Base-by-base conservation (phyloP, 2,797 vertebrate species). In the Kryptolebias ocellatus region DNA sequence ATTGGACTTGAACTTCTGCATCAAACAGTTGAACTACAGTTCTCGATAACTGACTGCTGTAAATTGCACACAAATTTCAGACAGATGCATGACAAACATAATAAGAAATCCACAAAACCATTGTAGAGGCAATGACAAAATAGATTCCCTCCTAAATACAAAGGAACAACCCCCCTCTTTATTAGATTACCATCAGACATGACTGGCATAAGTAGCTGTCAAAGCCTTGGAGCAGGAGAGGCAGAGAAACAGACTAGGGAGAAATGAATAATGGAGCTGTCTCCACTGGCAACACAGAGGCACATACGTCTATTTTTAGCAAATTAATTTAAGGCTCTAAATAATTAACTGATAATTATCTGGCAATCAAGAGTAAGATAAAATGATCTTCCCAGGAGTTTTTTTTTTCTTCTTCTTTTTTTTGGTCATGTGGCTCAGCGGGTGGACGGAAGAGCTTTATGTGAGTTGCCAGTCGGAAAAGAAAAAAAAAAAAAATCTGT, bases 321-420 rank as follows among this genome's bases (percentile, higher is more conserved):
- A 91, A 92, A 93, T 94, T 93, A 90, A 94, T 93, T 93, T 93
- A 93, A 94, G 90, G 81, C 90, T 92, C 90, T 94, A 94, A 94
- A 95, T 94, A 94, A 94, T 95, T 93, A 94, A 94, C 90, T 92
- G 91, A 94, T 94, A 94, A 94, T 94, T 93, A 94, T 93, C 92
- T 94, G 92, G 91, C 93, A 94, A 95, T 94, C 93, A 93, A 91
- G 83, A 79, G 84, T 81, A 85, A 92, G 92, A 94, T 92, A 90
- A 93, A 94, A 92, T 89, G 89, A 93, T 93, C 89, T 88, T 80
- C 80, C 80, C 67, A 5, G 88, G 83, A 87, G 69, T 78, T 86
- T 81, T 79, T 84, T 81, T 84, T 78, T 39, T 37, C 9, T 37
- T 10, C 9, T 39, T n/a, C n/a, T 42, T 85, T 83, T 81, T 76